Evolutionary conservation across 2,797 vertebrate species (phyloP), one percentile per base, ranked within the genome.

Genomic region (Dryobates pubescens): DNA sequence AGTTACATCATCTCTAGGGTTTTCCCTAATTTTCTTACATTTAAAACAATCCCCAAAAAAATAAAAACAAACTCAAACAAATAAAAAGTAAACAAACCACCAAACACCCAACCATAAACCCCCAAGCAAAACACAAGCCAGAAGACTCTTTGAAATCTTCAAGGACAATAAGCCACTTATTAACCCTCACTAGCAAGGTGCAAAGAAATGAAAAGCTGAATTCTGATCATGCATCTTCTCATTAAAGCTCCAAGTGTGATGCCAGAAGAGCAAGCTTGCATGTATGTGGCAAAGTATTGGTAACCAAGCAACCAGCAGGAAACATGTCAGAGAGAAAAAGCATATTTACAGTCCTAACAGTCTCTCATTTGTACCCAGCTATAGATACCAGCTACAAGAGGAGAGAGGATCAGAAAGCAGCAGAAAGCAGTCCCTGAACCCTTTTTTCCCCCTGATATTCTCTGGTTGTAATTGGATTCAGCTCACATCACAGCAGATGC

Each of bases 241-340:
- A 73, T 68, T 91, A 84, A 91, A 95, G 77, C 75, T 89, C 76
- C 71, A 90, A 93, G 74, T 73, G 83, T 63, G 72, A 93, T 87
- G 69, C 89, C 56, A 95, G 86, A 90, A 96, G 74, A 93, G 87
- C 58, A 81, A 94, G 68, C 38, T 88, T 86, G 65, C 79, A 86
- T 14, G 51, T 71, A 89, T 69, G 78, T 62, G 64, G 90, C 85
- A 95, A 95, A 96, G 72, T 76, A 73, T 72, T 82, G 57, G 96
- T 97, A 96, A 95, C 96, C 86, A 95, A 88, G 97, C 96, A 97
- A 97, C 96, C 69, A 93, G 78, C 20, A 95, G 94, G 94, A 93
- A 96, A 91, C 54, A 88, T 93, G 76, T 91, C 81, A 95, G 69
- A 85, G 73, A 81, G 54, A 86, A 93, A 90, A 94, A 85, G 73